Base-by-base conservation (phyloP, 2,113 vertebrate species). In the Steatornis caripensis region DNA sequence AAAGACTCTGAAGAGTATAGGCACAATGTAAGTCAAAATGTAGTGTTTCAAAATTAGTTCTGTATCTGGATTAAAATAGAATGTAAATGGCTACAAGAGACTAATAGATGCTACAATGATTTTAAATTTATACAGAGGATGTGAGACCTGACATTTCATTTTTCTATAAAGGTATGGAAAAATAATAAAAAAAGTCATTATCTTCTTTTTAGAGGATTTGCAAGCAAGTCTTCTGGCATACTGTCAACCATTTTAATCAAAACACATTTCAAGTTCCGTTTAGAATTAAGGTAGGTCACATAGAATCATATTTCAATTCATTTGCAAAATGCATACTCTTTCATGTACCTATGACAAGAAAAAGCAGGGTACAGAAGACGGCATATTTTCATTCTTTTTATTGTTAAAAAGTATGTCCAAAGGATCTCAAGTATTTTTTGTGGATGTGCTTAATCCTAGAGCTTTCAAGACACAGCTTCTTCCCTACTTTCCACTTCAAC, bases 381-480 rank as follows among this genome's bases (percentile, higher is more conserved):
- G 46, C 55, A 58, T 77, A 58, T 81, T 89, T 87, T 91, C 61
- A 78, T 86, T 84, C 79, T 66, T 94, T 82, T 86, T 72, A 55
- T 68, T 93, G 61, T 84, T 89, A 88, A n/a, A 78, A 11, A 68
- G 49, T 30, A 83, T 26, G 88, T 97, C 95, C 94, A 90, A 97
- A 85, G 92, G 49, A 80, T 97, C 93, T 95, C 95, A 58, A 86
- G 84, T 55, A 95, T 77, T 97, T 97, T 83, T 96, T 89, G 93
- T 89, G 93, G 34, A 78, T 95, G 81, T 87, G 82, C 96, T 98
- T 98, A 98, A 97, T 98, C 93, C 95, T 78, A 36, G 91, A 82
- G 92, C 95, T 98, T 98, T 95, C 85, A n/a, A 91, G 88, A 97
- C 75, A 94, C 91, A 97, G 95, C 96, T 97, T 96, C 95, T 97